These are phyloP conservation scores for Lepidostoma basale DNA, from an alignment of 1,140 invertebrate species.

Conservation along the genomic window DNA sequence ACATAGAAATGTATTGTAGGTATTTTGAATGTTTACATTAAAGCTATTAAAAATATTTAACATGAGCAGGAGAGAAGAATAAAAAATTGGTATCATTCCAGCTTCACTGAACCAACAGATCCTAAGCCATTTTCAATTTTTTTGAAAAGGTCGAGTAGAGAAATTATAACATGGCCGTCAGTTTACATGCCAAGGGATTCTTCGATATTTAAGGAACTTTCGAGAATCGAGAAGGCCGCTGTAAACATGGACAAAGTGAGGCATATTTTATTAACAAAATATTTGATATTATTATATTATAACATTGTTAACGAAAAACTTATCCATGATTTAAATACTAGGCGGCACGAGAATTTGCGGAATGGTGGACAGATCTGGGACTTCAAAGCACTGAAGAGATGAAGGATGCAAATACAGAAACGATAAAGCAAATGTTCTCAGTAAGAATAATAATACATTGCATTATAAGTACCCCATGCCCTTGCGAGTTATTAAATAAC, in stretches of 20 bases:
- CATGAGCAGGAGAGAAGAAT: no score
- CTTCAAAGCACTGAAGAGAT: constrained; percentile 48
- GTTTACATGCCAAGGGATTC: constrained; percentile 23
- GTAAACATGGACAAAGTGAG: constrained; percentile 12
- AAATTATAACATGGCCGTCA: constrained; percentile 36
- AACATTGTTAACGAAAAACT: neutral
- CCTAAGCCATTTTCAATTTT: constrained; percentile 22
- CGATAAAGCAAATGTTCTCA: constrained; percentile 60
- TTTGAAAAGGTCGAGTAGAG: constrained; percentile 6
- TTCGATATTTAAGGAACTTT: neutral
- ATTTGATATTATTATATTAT: neutral
- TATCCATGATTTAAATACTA: neutral
- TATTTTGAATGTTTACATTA: no score
- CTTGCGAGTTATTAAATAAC: no score
- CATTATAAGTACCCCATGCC: no score
- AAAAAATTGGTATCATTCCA: no score
- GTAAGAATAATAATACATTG: constrained; percentile 11
- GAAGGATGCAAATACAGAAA: constrained; percentile 53
- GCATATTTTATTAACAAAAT: neutral
- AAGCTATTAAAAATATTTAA: no score
- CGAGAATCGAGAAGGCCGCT: constrained; percentile 7
- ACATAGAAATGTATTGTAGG: no score
- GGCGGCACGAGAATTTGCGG: constrained; percentile 53
- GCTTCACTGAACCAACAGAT: neutral
- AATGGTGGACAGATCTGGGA: constrained; percentile 55